These are phyloP conservation scores for Euglossa dilemma DNA, from an alignment of 1,140 invertebrate genomes.

Conservation along the genomic window DNA sequence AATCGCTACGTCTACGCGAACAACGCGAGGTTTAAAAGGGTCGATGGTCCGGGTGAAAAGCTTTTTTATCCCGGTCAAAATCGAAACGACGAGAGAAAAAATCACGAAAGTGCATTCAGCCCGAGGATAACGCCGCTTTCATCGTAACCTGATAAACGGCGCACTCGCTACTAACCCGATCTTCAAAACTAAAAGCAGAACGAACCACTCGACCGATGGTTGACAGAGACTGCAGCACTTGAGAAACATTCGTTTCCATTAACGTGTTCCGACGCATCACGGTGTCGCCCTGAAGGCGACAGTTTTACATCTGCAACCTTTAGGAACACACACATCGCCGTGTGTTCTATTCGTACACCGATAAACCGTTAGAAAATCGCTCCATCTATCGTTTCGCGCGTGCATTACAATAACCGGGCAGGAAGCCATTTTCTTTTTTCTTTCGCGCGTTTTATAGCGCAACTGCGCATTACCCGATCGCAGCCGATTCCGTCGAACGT, in stretches of 20 bases:
- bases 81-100: conserved; percentile 34
- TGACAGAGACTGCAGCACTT: conserved; percentile 38
- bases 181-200: conserved; percentile 52
- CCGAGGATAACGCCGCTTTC: conserved; percentile 45
- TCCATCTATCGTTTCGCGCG: not conserved
- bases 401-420: too few species aligned
- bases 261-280: not conserved
- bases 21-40: conserved; percentile 8
- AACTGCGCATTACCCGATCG: not conserved
- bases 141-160: conserved; percentile 53
- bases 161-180: conserved; percentile 36
- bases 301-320: not conserved
- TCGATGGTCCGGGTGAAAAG: conserved; percentile 1
- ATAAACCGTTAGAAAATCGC: not conserved
- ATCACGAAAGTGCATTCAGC: conserved; percentile 36
- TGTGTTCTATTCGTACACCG: not conserved
- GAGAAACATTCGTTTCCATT: conserved; percentile 51
- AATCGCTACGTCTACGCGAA: not conserved
- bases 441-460: not conserved
- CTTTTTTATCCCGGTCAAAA: conserved; percentile 36
- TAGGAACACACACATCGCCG: not conserved
- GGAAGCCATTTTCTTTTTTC: not conserved
- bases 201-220: conserved; percentile 48
- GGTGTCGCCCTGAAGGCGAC: not conserved
- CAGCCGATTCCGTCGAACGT: not conserved